Conservation (phyloP, 2,797 vertebrate species). For the Xenentodon cancila region DNA sequence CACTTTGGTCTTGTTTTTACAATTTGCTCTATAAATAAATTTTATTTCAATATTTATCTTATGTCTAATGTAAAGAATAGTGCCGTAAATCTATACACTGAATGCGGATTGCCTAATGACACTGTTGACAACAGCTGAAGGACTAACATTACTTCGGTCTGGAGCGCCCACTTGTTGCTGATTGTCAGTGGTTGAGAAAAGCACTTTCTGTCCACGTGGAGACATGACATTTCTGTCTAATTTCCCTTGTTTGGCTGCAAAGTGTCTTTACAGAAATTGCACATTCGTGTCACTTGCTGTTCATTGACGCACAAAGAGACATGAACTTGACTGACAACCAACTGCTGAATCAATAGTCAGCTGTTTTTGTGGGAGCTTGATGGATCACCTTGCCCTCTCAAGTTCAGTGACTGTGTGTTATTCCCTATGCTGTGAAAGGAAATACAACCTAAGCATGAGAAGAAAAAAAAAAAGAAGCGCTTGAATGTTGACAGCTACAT, state of each 20-base stretch:
- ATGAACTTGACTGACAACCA: constrained; percentile 65
- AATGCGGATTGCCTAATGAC: neutral
- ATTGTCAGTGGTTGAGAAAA: constrained; percentile 14
- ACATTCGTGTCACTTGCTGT: constrained; percentile 7
- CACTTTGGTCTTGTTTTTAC: no score
- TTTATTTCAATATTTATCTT: no score
- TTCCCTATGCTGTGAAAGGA: constrained; percentile 54
- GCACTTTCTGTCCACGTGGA: constrained; percentile 4
- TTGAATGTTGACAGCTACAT: constrained; percentile 57
- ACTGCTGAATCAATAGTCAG: constrained; percentile 54
- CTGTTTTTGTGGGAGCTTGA: constrained; percentile 48
- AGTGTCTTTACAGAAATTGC: constrained; percentile 5
- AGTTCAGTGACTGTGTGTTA: constrained; percentile 56
- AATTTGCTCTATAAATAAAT: no score
- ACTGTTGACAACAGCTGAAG: neutral
- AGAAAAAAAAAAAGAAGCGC: constrained; percentile 24
- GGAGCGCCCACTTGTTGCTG: neutral
- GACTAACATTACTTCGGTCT: neutral
- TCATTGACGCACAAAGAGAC: constrained; percentile 46
- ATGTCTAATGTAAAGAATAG: no score
- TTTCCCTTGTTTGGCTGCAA: constrained; percentile 24
- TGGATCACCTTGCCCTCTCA: constrained; percentile 45
- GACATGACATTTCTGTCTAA: constrained; percentile 28
- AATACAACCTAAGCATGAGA: constrained; percentile 58
- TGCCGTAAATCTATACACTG: no score